These are phyloP conservation scores for Lamproptera curius DNA, from an alignment of 2,888 invertebrate species.

Conservation along the genomic window DNA sequence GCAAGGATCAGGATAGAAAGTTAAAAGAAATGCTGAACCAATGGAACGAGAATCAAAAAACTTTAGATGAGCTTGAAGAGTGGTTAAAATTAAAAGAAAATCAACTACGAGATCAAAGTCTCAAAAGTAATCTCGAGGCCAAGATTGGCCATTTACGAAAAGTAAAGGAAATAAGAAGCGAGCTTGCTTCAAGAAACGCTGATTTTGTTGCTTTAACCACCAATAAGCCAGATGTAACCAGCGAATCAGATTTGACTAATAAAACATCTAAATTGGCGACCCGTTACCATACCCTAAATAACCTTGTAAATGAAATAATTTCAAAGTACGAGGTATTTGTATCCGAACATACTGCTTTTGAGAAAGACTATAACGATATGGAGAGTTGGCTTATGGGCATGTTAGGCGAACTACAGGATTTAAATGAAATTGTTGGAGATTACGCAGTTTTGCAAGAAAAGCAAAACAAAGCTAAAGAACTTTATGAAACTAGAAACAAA, in stretches of 20 bases:
- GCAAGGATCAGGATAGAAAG: constrained; percentile 83
- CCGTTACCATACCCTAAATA: constrained; percentile 89
- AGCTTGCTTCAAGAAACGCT: constrained; percentile 81
- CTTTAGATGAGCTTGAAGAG: constrained; percentile 85
- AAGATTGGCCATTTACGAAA: constrained; percentile 89
- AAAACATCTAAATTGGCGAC: constrained; percentile 88
- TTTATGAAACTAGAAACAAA: constrained; percentile 88
- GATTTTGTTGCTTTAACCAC: constrained; percentile 84
- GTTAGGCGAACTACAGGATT: constrained; percentile 84
- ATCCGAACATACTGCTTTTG: constrained; percentile 90
- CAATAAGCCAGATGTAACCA: constrained; percentile 84
- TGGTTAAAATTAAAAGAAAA: constrained; percentile 93
- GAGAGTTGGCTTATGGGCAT: constrained; percentile 86
- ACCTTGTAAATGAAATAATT: constrained; percentile 89
- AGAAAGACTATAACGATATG: constrained; percentile 85
- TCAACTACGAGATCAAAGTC: constrained; percentile 91
- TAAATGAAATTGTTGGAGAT: constrained; percentile 92
- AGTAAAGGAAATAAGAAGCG: constrained; percentile 83
- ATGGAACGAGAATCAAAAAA: constrained; percentile 89
- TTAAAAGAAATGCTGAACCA: constrained; percentile 86
- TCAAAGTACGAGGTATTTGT: constrained; percentile 90
- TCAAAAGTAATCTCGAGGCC: constrained; percentile 90
- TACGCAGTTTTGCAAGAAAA: constrained; percentile 89
- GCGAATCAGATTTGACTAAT: constrained; percentile 85
- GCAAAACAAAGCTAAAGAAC: constrained; percentile 87